These are phyloP conservation scores for Mythimna pallens DNA, from an alignment of 2,888 invertebrate genomes.

Conservation along the genomic window DNA sequence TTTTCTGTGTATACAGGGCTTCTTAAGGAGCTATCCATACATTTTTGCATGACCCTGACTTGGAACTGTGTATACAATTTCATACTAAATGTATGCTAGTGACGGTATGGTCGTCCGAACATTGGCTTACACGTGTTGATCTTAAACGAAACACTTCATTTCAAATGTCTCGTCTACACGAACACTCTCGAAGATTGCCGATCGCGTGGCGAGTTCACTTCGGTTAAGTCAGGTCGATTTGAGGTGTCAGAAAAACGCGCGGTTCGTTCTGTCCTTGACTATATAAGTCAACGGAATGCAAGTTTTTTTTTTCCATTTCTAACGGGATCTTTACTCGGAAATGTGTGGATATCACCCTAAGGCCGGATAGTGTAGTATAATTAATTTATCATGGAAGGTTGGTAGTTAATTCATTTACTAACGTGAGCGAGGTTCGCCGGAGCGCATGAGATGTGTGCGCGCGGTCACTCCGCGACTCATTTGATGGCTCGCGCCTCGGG, in stretches of 20 bases:
- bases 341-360: not conserved
- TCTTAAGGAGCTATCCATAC: not conserved
- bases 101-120: too few species aligned
- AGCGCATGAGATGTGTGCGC: conserved; percentile 42
- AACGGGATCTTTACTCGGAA: not conserved
- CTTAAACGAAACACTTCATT: too few species aligned
- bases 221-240: too few species aligned
- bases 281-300: not conserved
- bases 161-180: too few species aligned
- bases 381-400: conserved; percentile 15
- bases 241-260: too few species aligned
- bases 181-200: too few species aligned
- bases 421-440: conserved; percentile 41
- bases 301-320: not conserved
- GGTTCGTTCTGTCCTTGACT: too few species aligned
- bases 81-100: too few species aligned
- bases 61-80: too few species aligned
- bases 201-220: too few species aligned
- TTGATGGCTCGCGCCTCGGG: conserved; percentile 98
- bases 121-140: too few species aligned
- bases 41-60: not conserved
- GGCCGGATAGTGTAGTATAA: not conserved
- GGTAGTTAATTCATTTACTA: conserved; percentile 61
- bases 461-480: conserved; percentile 88
- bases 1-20: not conserved